A percentile compares a stretch with the other conserved stretches of the same genome.
Evolutionary conservation across 2,888 invertebrate genomes (phyloP).

Genomic region (Himalopsyche tibetana): DNA sequence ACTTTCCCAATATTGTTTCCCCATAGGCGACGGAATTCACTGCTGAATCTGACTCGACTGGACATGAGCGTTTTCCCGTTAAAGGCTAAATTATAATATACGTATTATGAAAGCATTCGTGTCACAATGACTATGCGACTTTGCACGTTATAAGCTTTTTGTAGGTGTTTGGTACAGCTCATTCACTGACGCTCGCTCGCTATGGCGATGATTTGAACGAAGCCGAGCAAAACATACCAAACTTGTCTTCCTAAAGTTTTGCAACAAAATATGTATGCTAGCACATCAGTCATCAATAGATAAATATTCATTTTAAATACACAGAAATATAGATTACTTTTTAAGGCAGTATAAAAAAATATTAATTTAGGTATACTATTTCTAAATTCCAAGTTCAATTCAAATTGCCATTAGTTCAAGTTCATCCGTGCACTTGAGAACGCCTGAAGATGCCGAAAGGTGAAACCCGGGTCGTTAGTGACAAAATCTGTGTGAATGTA

Average conservation of each 20-base stretch:
- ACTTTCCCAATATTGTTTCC: slow-evolving; percentile 48
- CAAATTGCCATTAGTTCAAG: no score
- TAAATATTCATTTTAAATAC: no score
- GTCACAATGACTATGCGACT: slow-evolving; percentile 35
- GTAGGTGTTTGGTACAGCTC: slow-evolving; percentile 1
- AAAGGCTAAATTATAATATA: slow-evolving; percentile 37
- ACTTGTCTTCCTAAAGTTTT: not conserved
- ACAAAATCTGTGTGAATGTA: no score
- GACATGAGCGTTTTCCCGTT: slow-evolving; percentile 36
- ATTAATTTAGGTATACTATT: no score
- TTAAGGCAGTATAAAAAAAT: no score
- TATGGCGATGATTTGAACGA: not conserved
- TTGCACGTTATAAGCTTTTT: slow-evolving; percentile 32
- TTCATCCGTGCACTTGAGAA: no score
- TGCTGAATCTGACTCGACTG: slow-evolving; percentile 36
- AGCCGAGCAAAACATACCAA: not conserved
- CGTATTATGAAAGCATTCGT: slow-evolving; percentile 38
- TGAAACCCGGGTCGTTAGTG: no score
- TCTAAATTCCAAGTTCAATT: no score
- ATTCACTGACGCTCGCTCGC: not conserved
- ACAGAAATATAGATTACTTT: no score
- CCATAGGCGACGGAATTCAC: slow-evolving; percentile 35
- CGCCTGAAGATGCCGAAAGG: no score
- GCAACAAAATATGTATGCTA: no score
- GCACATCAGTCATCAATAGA: no score